Conservation (phyloP, 2,113 vertebrate species). For the Phaethornis superciliosus region DNA sequence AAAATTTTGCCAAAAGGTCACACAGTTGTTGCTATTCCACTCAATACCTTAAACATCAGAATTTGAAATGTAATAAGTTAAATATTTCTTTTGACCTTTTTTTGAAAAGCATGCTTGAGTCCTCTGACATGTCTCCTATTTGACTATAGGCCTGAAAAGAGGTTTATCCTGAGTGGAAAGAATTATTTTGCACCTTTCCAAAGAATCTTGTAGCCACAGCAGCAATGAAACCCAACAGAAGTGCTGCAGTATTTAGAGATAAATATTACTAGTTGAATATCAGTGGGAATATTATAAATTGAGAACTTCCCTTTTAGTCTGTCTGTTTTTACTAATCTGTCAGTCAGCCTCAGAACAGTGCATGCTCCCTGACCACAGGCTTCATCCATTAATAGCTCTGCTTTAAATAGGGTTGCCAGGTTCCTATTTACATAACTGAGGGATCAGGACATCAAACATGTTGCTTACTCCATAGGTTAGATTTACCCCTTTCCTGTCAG, state of each 20-base stretch:
- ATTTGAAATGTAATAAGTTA: background rate
- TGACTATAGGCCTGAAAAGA: background rate
- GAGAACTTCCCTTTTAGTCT: background rate
- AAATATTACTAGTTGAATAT: background rate
- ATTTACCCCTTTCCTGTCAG: background rate
- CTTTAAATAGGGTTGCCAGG: background rate
- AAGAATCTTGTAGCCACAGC: background rate
- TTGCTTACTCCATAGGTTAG: background rate
- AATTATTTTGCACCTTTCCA: background rate
- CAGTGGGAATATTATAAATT: background rate
- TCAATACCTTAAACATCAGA: background rate
- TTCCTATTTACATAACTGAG: background rate
- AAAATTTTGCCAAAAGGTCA: constrained; percentile 28
- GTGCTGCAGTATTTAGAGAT: background rate
- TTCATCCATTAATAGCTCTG: background rate
- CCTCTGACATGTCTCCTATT: background rate
- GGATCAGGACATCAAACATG: background rate
- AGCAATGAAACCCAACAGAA: background rate
- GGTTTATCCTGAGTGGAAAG: background rate
- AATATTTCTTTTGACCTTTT: background rate
- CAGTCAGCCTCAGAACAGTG: background rate
- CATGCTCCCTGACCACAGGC: background rate
- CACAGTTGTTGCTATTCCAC: background rate
- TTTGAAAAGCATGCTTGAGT: background rate
- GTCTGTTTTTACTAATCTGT: background rate